Evolutionary conservation across 2,113 vertebrate genomes (phyloP).

Genomic region (Leptosomus discolor): DNA sequence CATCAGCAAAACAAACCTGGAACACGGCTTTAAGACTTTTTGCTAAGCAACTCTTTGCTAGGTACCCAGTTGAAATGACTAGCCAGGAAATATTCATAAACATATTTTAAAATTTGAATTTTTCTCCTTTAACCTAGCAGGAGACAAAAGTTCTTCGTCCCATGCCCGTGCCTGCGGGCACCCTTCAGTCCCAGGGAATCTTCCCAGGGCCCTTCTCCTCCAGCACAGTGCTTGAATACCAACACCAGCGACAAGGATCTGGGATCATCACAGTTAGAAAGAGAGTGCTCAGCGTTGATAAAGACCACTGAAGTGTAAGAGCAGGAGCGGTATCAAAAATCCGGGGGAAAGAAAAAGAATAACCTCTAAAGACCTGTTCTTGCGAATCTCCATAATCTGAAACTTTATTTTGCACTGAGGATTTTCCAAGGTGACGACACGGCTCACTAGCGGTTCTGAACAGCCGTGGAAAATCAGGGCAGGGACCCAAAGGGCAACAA

Average conservation of each 20-base stretch:
- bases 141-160: not conserved
- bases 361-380: not conserved
- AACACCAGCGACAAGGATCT: rapidly evolving
- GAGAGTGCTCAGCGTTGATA: too few relatives aligned
- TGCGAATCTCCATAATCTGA: not conserved
- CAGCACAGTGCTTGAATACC: not conserved
- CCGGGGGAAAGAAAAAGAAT: not conserved
- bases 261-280: not conserved
- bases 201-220: not conserved
- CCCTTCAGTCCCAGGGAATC: too few relatives aligned
- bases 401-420: not conserved
- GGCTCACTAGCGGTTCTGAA: not conserved
- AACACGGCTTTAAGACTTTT: not conserved
- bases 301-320: too few relatives aligned
- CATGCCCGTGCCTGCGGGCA: not conserved
- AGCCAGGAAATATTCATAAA: not conserved
- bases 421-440: too few relatives aligned
- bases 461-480: not conserved
- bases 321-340: too few relatives aligned
- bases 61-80: not conserved
- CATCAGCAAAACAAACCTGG: not conserved
- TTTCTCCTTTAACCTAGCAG: not conserved
- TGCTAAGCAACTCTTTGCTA: not conserved
- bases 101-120: not conserved
- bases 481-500: not conserved